Conservation (phyloP, 2,797 vertebrate species). For the Otus scops region DNA sequence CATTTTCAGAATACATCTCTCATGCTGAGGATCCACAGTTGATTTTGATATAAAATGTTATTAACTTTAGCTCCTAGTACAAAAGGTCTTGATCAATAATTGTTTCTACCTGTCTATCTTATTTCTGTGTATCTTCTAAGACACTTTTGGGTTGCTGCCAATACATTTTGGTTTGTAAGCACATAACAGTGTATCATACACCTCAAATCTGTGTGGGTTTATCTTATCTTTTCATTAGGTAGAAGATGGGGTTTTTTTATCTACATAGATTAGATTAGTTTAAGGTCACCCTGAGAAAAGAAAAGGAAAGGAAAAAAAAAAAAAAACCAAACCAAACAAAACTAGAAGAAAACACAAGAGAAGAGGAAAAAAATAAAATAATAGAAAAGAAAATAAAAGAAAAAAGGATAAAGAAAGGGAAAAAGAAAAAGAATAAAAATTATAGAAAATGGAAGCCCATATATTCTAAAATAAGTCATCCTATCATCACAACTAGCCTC, state of each 20-base stretch:
- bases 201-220: conserved; percentile 19
- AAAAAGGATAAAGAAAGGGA: no score
- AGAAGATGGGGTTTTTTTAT: not conserved
- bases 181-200: conserved; percentile 12
- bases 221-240: conserved; percentile 44
- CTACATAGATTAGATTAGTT: conserved; percentile 33
- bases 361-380: no score
- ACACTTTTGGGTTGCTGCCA: conserved; percentile 48
- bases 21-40: conserved; percentile 48
- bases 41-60: conserved; percentile 73
- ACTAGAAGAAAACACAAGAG: not conserved
- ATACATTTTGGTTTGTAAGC: conserved; percentile 8
- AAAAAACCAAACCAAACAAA: no score
- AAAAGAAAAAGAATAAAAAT: not conserved
- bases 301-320: not conserved
- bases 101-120: conserved; percentile 55
- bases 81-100: conserved; percentile 69
- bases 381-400: not conserved
- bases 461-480: not conserved
- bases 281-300: conserved; percentile 12
- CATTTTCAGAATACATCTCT: conserved; percentile 44
- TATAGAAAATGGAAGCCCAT: not conserved
- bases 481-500: not conserved
- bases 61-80: conserved; percentile 65
- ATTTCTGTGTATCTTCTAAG: conserved; percentile 48